Percentiles rank a stretch among this genome's conserved stretches.
These are phyloP conservation scores for Centropus bengalensis DNA, from an alignment of 2,113 vertebrate genomes.

Conservation along the genomic window DNA sequence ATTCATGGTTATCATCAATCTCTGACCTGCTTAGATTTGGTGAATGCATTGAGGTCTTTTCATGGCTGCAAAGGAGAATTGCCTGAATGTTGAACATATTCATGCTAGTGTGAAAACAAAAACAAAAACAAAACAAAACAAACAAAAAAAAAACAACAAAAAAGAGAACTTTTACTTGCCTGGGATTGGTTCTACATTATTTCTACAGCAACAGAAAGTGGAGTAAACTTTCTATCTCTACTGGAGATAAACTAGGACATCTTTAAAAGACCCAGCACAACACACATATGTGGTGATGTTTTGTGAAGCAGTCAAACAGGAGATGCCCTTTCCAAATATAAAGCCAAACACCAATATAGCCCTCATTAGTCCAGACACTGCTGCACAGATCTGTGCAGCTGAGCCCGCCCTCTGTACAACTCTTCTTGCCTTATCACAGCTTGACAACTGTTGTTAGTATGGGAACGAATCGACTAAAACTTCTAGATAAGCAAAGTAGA, in stretches of 20 bases:
- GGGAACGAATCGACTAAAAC: not conserved
- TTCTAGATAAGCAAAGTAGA: not conserved
- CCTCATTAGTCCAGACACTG: not conserved
- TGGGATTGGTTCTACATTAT: not conserved
- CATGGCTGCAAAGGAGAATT: not conserved
- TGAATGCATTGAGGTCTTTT: not conserved
- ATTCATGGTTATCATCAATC: not conserved
- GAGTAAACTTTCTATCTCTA: not conserved
- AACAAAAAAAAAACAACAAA: too few relatives aligned
- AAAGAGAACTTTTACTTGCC: not conserved
- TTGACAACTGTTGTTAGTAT: not conserved
- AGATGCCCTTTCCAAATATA: not conserved
- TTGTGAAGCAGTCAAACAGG: not conserved
- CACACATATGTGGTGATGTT: not conserved
- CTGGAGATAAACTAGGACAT: not conserved
- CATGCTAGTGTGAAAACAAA: not conserved
- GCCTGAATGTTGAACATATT: not conserved
- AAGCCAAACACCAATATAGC: not conserved
- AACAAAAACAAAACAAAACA: not conserved
- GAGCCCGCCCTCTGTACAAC: not conserved
- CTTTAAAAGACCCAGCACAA: not conserved
- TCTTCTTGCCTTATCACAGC: not conserved
- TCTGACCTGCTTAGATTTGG: not conserved
- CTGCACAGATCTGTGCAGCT: not conserved
- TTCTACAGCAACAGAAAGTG: constrained; percentile 18